Evolutionary conservation across 2,888 invertebrate species (phyloP).

Genomic region (Eudemis profundana): DNA sequence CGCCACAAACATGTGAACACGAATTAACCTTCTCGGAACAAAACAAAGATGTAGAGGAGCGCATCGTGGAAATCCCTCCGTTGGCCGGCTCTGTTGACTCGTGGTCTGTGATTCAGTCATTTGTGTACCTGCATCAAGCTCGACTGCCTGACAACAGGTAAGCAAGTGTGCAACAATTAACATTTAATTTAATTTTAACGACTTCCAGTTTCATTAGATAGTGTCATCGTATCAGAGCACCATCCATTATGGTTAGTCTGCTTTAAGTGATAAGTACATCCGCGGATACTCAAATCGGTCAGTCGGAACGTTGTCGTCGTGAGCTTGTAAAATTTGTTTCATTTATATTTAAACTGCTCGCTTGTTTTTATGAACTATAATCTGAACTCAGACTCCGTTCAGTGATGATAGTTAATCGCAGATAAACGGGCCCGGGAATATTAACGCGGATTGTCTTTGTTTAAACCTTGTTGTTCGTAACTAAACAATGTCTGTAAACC

Average conservation of each 20-base stretch:
- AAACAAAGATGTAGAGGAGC: conserved; percentile 58
- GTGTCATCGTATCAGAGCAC: conserved; percentile 48
- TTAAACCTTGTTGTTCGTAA: not conserved
- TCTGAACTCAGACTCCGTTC: conserved; percentile 43
- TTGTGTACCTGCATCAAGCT: conserved; percentile 60
- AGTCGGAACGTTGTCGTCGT: conserved; percentile 23
- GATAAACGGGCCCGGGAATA: not conserved
- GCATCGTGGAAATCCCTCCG: conserved; percentile 61
- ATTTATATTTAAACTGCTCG: conserved; percentile 35
- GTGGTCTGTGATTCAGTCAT: conserved; percentile 59
- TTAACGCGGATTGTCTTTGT: not conserved
- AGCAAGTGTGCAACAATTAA: conserved; percentile 54
- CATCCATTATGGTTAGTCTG: conserved; percentile 49
- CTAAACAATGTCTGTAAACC: conserved; percentile 58
- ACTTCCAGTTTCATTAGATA: conserved; percentile 51
- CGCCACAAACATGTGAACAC: conserved; percentile 40
- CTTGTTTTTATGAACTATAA: conserved; percentile 44
- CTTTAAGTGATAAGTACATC: conserved; percentile 50
- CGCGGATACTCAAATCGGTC: conserved; percentile 33
- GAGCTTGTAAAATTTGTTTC: conserved; percentile 9
- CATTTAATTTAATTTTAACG: conserved; percentile 66
- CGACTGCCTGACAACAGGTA: conserved; percentile 62
- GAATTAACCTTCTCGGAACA: conserved; percentile 47
- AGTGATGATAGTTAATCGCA: conserved; percentile 43
- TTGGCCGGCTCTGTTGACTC: conserved; percentile 48